These are phyloP conservation scores for Delichon dasypus DNA, from an alignment of 2,797 vertebrate genomes.

Conservation along the genomic window DNA sequence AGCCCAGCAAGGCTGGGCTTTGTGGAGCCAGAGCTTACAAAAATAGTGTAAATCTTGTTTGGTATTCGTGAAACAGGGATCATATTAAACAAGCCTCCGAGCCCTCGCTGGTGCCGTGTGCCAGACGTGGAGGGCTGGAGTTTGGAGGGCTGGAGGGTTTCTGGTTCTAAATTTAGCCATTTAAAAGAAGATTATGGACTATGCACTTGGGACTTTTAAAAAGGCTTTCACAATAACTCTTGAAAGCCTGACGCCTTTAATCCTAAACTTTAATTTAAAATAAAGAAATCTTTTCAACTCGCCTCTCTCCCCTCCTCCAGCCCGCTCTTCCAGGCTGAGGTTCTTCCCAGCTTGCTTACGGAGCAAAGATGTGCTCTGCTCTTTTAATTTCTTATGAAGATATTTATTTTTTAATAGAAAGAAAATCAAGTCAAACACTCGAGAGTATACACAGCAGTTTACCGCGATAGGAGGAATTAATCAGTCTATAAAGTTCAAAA, in stretches of 20 bases:
- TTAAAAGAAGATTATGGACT: slow-evolving; percentile 76
- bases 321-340: background rate
- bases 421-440: slow-evolving; percentile 73
- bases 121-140: slow-evolving; percentile 10
- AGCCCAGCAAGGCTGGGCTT: background rate
- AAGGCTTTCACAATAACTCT: slow-evolving; percentile 74
- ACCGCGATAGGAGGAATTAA: slow-evolving; percentile 72
- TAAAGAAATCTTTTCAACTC: slow-evolving; percentile 76
- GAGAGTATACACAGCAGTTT: slow-evolving; percentile 68
- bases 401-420: slow-evolving; percentile 69
- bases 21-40: background rate
- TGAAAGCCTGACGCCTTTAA: slow-evolving; percentile 75
- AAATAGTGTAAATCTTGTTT: background rate
- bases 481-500: slow-evolving; percentile 76
- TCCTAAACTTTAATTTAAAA: slow-evolving; percentile 82
- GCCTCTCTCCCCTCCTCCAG: slow-evolving; percentile 33
- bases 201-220: slow-evolving; percentile 74
- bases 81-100: background rate
- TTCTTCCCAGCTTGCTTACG: slow-evolving; percentile 49
- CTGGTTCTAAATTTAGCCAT: slow-evolving; percentile 73
- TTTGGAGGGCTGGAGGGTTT: slow-evolving; percentile 30
- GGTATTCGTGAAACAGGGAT: background rate
- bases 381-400: slow-evolving; percentile 76
- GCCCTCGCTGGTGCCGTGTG: background rate
- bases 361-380: slow-evolving; percentile 62